Evolutionary conservation across 2,797 vertebrate genomes (phyloP).

Genomic region (Cottoperca gobio): DNA sequence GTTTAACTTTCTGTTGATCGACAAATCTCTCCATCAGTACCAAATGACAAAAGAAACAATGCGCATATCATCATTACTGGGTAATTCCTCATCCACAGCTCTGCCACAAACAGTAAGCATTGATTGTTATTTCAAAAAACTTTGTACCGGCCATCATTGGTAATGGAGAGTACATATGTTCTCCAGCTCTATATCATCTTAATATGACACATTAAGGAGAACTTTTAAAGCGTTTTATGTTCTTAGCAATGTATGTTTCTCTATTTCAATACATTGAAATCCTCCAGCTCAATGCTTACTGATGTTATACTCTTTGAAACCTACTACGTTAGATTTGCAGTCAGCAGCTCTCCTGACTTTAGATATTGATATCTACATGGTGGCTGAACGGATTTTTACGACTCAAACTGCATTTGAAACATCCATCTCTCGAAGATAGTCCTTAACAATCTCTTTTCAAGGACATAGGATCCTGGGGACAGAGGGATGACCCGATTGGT

Average conservation of each 20-base stretch:
- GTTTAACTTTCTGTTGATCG: too few species aligned
- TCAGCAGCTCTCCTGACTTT: not conserved
- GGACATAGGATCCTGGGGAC: not conserved
- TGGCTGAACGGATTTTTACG: not conserved
- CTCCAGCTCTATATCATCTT: not conserved
- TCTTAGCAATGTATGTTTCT: not conserved
- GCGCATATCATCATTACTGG: too few species aligned
- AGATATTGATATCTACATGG: not conserved
- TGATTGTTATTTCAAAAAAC: too few species aligned
- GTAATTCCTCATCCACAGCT: too few species aligned
- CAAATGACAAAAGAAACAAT: too few species aligned
- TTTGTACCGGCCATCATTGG: too few species aligned
- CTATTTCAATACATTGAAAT: not conserved
- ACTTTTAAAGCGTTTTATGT: not conserved
- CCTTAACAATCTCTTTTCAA: not conserved
- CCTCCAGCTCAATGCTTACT: not conserved
- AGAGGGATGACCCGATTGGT: not conserved
- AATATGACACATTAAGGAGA: not conserved
- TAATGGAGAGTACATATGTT: not conserved
- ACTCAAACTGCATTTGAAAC: not conserved
- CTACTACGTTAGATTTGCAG: not conserved
- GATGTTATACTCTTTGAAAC: not conserved
- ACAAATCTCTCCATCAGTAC: too few species aligned
- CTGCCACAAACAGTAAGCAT: too few species aligned
- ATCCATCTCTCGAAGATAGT: not conserved